phyloP scores from a whole-genome alignment of 2,113 vertebrate species.

The Craseonycteris thonglongyai region DNA sequence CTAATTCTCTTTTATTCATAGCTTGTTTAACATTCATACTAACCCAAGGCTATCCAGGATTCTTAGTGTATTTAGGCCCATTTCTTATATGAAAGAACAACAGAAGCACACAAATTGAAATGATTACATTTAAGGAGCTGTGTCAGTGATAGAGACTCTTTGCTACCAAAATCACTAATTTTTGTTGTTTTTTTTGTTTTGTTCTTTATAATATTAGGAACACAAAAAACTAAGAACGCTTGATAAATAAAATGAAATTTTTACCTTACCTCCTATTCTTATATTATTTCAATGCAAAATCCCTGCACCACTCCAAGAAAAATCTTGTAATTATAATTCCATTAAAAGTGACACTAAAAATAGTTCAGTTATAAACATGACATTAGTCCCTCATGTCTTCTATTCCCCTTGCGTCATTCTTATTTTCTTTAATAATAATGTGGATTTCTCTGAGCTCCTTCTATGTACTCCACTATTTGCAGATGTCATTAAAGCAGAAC shows the following conservation, averaged over 20 bases:
- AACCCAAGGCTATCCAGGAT: not conserved
- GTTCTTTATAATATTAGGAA: not conserved
- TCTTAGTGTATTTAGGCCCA: not conserved
- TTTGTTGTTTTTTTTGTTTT: not conserved
- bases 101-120: not conserved
- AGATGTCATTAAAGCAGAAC: slow-evolving; percentile 36
- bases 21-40: not conserved
- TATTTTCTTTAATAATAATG: slow-evolving; percentile 27
- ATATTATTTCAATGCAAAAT: not conserved
- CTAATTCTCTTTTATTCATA: not conserved
- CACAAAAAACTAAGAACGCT: not conserved
- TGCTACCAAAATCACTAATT: not conserved
- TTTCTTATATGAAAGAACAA: not conserved
- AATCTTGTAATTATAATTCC: slow-evolving; percentile 7
- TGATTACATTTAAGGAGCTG: not conserved
- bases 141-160: not conserved
- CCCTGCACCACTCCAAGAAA: not conserved
- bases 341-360: not conserved
- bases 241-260: not conserved
- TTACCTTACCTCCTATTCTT: not conserved
- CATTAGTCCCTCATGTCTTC: not conserved
- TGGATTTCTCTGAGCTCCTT: slow-evolving; percentile 31
- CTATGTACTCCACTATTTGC: not conserved
- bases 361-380: slow-evolving; percentile 21
- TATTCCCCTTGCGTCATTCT: not conserved